Conservation (phyloP, 2,797 vertebrate genomes). For the Columba guinea region DNA sequence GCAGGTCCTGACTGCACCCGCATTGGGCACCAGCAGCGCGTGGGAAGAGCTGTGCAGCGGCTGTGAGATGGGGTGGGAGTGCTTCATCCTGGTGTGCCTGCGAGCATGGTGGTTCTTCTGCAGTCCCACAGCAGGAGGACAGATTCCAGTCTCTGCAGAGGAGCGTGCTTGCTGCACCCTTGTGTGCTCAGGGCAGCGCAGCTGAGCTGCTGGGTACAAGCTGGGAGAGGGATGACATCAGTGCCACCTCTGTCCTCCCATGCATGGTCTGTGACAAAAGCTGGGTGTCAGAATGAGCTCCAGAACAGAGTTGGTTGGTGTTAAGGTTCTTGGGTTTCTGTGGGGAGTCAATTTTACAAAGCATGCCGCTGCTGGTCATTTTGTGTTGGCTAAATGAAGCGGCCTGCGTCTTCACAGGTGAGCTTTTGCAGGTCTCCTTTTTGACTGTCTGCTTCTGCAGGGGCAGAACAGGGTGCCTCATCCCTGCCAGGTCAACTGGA, state of each 20-base stretch:
- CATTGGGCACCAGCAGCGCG: rapidly evolving
- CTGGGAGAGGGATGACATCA: neutral
- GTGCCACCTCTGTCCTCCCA: neutral
- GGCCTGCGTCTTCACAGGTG: no score
- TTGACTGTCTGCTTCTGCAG: neutral
- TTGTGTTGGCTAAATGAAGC: neutral
- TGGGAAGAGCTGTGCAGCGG: neutral
- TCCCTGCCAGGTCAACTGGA: neutral
- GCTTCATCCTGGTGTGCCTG: neutral
- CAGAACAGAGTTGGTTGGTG: neutral
- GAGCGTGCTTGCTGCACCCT: rapidly evolving
- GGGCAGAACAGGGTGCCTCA: neutral
- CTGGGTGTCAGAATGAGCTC: rapidly evolving
- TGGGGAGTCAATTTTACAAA: neutral
- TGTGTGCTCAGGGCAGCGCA: neutral
- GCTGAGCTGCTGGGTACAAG: neutral
- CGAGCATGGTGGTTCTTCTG: rapidly evolving
- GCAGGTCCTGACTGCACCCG: neutral
- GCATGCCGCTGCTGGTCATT: neutral
- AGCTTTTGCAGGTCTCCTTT: neutral
- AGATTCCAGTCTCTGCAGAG: neutral
- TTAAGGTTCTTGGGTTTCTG: neutral
- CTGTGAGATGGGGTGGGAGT: neutral
- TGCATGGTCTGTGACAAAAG: neutral
- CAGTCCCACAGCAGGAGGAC: neutral